Evolutionary conservation across 2,797 vertebrate species (phyloP).

Genomic region (Enteromius afrohamiltoni): DNA sequence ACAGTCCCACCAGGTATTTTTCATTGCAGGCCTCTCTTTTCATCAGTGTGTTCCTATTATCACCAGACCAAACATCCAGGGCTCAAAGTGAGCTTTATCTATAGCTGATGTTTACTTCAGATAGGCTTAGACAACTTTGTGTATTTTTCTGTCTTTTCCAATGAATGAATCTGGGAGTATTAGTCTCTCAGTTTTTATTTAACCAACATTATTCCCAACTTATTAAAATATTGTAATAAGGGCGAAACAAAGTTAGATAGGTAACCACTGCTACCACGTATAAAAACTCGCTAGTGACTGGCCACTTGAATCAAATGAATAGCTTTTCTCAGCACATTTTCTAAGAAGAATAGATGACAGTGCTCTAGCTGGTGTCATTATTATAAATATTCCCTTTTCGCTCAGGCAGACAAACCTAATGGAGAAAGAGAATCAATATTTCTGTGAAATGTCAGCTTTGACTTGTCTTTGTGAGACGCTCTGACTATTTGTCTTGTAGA

Average conservation of each 20-base stretch:
- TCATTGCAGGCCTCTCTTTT: background rate
- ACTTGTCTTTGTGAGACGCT: constrained; percentile 20
- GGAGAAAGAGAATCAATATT: constrained; percentile 45
- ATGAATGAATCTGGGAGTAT: background rate
- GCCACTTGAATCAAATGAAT: constrained; percentile 6
- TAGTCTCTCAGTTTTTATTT: background rate
- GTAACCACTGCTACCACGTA: background rate
- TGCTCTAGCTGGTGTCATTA: constrained; percentile 18
- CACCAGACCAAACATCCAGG: background rate
- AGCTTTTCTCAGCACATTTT: constrained; percentile 20
- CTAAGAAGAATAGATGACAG: constrained; percentile 1
- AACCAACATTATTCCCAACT: background rate
- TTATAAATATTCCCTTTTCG: constrained; percentile 43
- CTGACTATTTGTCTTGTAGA: constrained; percentile 42
- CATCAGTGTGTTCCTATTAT: constrained; percentile 3
- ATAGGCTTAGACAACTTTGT: background rate
- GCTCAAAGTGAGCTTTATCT: constrained; percentile 7
- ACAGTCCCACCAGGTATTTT: constrained; percentile 9
- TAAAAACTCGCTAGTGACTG: background rate
- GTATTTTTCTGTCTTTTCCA: background rate
- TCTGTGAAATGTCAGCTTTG: constrained; percentile 46
- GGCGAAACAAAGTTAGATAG: background rate
- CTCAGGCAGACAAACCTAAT: constrained; percentile 41
- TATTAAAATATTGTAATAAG: background rate
- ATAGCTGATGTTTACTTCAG: background rate